Conservation (phyloP, 2,797 vertebrate species). For the Chaetophractus vellerosus region DNA sequence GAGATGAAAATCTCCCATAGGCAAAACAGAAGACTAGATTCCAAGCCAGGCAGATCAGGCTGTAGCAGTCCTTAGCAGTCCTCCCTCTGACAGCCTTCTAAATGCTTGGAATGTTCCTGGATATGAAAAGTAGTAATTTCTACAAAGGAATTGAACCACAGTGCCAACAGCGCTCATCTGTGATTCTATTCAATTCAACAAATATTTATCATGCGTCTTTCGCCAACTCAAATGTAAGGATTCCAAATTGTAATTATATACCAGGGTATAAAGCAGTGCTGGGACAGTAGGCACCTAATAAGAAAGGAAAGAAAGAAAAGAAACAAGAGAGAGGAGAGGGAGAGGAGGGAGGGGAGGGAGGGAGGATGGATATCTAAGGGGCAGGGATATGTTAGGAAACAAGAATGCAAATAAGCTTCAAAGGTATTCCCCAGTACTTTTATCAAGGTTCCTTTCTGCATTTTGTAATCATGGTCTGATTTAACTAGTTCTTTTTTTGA, state of each 20-base stretch:
- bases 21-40: not conserved
- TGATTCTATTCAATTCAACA: conserved; percentile 68
- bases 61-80: not conserved
- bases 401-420: not conserved
- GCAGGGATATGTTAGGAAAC: not conserved
- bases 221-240: conserved; percentile 72
- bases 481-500: conserved; percentile 1
- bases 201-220: conserved; percentile 76
- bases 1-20: not conserved
- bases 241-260: conserved; percentile 73
- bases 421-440: not conserved
- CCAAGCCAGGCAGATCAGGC: not conserved
- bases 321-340: too few relatives aligned
- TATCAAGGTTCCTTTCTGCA: not conserved
- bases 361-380: not conserved
- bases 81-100: not conserved
- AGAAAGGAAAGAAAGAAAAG: not conserved
- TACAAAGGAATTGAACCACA: conserved; percentile 37
- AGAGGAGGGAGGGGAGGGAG: too few relatives aligned
- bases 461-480: not conserved
- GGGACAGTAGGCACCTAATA: conserved; percentile 45
- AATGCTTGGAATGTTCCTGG: conserved; percentile 63
- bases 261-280: conserved; percentile 42
- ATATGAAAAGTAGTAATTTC: conserved; percentile 63
- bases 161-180: conserved; percentile 65